Base-by-base conservation (phyloP, 2,113 vertebrate genomes). In the Passerina amoena region DNA sequence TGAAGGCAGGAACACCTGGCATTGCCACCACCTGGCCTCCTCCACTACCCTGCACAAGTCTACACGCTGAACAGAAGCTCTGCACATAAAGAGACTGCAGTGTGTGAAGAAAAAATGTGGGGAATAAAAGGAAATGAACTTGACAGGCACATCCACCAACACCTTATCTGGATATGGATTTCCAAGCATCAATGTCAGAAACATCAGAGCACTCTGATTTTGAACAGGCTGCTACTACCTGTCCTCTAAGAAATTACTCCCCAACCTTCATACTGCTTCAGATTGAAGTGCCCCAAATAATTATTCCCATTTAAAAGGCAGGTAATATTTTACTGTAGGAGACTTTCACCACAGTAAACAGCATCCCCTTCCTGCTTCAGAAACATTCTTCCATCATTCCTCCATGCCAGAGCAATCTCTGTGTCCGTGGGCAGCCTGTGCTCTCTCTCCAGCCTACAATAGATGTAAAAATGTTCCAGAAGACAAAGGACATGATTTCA, bases 391-490 rank as follows among this genome's bases (percentile, higher is more conserved):
- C 21, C 65, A 45, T 35, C 51, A 51, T 71, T 82, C 23, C 61
- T 82, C 45, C n/a, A 4, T 10, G 40, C 33, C 28, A 71, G 22
- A 16, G 22, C 12, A 44, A 8, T 45, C 28, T 65, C 63, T 71
- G 23, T 5, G 1, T 23, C 42, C 0, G 0, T 1, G 0, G 53
- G 27, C 53, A 94, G 86, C n/a, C 79, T 38, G 66, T 1, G 0
- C 24, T 44, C 15, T 68, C 61, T 64, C 57, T 87, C 66, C n/a
- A 66, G 51, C 23, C 4, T 15, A 24, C 24, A 86, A 59, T 5
- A 77, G 42, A 63, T 70, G 53, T 53, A 76, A 90, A 88, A 86
- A 81, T 48, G 72, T 90, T 63, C 42, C 80, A 92, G 35, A 78
- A 88, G 72, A 59, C 37, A 71, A 24, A 54, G 51, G 31, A 69